These are phyloP conservation scores for Copidosoma aretas DNA, from an alignment of 2,888 invertebrate species.

Conservation along the genomic window DNA sequence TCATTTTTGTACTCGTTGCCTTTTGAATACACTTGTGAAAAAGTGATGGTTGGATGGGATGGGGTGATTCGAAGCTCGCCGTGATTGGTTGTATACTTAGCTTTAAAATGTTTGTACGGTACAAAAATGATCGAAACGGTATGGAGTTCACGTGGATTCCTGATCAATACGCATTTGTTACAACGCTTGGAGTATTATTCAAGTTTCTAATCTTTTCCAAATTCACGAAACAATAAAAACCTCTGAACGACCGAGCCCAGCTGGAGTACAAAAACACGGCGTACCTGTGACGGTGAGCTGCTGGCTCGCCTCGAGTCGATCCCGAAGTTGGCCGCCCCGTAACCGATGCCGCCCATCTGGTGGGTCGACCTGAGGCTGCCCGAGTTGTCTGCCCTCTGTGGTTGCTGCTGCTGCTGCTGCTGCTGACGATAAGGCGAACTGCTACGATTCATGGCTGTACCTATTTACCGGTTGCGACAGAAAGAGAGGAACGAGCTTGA, in stretches of 20 bases:
- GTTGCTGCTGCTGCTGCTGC: constrained; percentile 45
- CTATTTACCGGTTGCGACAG: constrained; percentile 3
- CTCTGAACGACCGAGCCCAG: not conserved
- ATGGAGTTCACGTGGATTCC: too few relatives aligned
- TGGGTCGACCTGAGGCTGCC: constrained; percentile 64
- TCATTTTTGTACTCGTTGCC: too few relatives aligned
- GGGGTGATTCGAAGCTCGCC: too few relatives aligned
- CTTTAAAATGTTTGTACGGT: too few relatives aligned
- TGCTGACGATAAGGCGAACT: constrained; percentile 62
- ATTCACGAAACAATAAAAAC: too few relatives aligned
- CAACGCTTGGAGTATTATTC: too few relatives aligned
- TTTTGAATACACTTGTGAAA: too few relatives aligned
- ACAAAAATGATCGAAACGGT: too few relatives aligned
- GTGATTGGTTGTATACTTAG: too few relatives aligned
- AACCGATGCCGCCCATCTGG: constrained; percentile 63
- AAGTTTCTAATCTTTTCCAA: too few relatives aligned
- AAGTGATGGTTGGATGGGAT: too few relatives aligned
- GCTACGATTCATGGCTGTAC: constrained; percentile 61
- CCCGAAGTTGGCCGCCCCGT: constrained; percentile 58
- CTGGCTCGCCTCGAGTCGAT: constrained; percentile 74
- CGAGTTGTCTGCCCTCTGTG: constrained; percentile 41
- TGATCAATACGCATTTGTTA: too few relatives aligned
- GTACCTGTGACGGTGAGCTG: constrained; percentile 77
- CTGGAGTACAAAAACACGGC: not conserved
- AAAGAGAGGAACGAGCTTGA: not conserved